Evolutionary conservation across 1,140 invertebrate species (phyloP), one percentile per base, ranked within the genome.

Genomic region (Aplysia californica): DNA sequence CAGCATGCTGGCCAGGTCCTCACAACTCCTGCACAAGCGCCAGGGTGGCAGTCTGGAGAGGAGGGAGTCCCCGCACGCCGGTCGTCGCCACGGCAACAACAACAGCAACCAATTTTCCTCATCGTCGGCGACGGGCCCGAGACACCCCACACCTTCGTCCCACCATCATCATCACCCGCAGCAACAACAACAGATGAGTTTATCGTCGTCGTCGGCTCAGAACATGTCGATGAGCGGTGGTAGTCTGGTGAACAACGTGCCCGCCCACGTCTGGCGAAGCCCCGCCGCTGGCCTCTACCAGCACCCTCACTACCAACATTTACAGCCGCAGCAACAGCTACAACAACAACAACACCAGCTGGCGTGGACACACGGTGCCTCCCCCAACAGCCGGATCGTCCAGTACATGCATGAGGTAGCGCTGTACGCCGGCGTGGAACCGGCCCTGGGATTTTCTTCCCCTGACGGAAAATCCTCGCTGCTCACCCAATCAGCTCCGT

Each of bases 381-480:
- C 35, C 21, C 78, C 84, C 4, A 84, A 83, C 75, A 84, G 83
- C 73, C 78, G 85, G n/a, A 86, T 90, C 64, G 72, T 85, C 35
- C 85, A 88, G 38, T 85, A 87, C 58, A 89, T 89, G 86, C 84
- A 88, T 61, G 88, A 89, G 77, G 88, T 89, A n/a, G 86, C 84
- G 44, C 75, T 83, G 79, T 82, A 86, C 79, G 84, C 86, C 77
- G 83, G 83, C 26, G 77, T 85, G n/a, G 82, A 86, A 65, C 66
- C 77, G 50, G 15, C 64, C n/a, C 23, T 31, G n/a, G 61, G 31
- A 20, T 50, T 39, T 23, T 72, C 66, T 2, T 38, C 70, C 36
- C 36, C 77, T 31, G n/a, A n/a, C n/a, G n/a, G n/a, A n/a, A n/a
- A n/a, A n/a, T n/a, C n/a, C n/a, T n/a, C n/a, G n/a, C n/a, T n/a